Conservation (phyloP, 1,140 invertebrate genomes). For the Bilobella aurantiaca region DNA sequence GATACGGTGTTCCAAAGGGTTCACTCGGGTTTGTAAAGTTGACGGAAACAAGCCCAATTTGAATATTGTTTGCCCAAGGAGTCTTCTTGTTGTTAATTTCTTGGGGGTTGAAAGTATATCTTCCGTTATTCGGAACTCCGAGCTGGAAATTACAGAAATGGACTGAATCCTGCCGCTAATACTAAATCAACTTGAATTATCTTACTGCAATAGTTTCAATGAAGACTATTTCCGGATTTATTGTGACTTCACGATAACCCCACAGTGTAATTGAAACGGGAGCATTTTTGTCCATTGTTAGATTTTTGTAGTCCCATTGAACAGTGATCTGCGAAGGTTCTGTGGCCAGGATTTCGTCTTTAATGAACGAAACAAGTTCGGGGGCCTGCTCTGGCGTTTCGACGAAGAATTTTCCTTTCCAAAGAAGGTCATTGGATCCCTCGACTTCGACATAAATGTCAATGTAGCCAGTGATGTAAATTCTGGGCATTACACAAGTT, state of each 20-base stretch:
- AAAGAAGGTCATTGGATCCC: constrained; percentile 69
- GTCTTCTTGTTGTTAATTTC: constrained; percentile 55
- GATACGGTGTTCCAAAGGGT: constrained; percentile 54
- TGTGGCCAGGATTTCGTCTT: constrained; percentile 53
- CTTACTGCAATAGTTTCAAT: constrained; percentile 48
- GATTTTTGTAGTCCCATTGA: constrained; percentile 70
- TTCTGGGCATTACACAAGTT: constrained; percentile 73
- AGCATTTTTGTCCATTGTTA: constrained; percentile 65
- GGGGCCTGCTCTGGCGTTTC: constrained; percentile 75
- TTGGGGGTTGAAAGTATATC: constrained; percentile 53
- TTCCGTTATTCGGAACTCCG: constrained; percentile 52
- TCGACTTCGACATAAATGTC: constrained; percentile 71
- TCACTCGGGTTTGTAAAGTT: constrained; percentile 68
- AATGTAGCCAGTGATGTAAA: constrained; percentile 84
- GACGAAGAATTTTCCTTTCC: constrained; percentile 84
- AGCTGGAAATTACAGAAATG: constrained; percentile 43
- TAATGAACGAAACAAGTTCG: constrained; percentile 70
- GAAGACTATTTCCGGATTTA: constrained; percentile 54
- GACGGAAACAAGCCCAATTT: constrained; percentile 82
- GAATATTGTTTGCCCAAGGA: constrained; percentile 57
- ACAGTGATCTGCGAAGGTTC: constrained; percentile 61
- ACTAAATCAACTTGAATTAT: not conserved
- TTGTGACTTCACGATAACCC: constrained; percentile 74
- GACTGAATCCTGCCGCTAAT: not conserved
- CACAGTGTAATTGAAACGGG: constrained; percentile 67